Evolutionary conservation across 2,888 invertebrate species (phyloP), one percentile per base, ranked within the genome.

Genomic region (Heliconius ethilla): DNA sequence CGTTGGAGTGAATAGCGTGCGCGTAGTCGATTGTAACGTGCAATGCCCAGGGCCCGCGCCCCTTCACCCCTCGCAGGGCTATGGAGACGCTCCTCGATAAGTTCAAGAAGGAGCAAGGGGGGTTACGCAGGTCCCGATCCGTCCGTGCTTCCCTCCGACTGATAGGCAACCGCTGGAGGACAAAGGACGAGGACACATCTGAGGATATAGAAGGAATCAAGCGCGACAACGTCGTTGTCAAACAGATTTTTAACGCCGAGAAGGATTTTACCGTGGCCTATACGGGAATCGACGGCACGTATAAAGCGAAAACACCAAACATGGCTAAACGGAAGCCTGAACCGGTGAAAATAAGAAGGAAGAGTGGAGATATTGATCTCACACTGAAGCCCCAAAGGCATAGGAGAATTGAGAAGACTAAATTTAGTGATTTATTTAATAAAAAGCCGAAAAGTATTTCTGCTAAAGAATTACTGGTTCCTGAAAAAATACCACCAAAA

Each of bases 71-170:
- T 89, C 83, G 84, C 87, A 88, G 92, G 93, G 94, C 92, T 89
- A 95, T 95, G 95, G 95, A 94, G 89, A 91, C 90, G 90, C 90
- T 94, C 89, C 89, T 94, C 89, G 95, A 95, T 84, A 92, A 89
- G 88, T 91, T 94, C 90, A 92, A 92, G 89, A 90, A 90, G 87
- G 94, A 94, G 89, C 92, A 92, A 87, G 92, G 92, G 86, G 93
- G 91, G 80, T 86, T 93, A 84, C 96, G 96, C 83, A 95, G 97
- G 83, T 95, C 96, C 83, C 95, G 96, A 89, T 96, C 96, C 82
- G 96, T 97, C 87, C 95, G 97, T 85, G 96, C 96, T 83, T 96
- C 96, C 83, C 91, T 97, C 83, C 95, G 96, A 82, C 89, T 96
- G 87, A 95, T 97, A 79, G 95, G 96, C 80, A 95, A 95, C 85